Evolutionary conservation across 2,888 invertebrate species (phyloP), one percentile per base, ranked within the genome.

Genomic region (Heliconius ismenius): DNA sequence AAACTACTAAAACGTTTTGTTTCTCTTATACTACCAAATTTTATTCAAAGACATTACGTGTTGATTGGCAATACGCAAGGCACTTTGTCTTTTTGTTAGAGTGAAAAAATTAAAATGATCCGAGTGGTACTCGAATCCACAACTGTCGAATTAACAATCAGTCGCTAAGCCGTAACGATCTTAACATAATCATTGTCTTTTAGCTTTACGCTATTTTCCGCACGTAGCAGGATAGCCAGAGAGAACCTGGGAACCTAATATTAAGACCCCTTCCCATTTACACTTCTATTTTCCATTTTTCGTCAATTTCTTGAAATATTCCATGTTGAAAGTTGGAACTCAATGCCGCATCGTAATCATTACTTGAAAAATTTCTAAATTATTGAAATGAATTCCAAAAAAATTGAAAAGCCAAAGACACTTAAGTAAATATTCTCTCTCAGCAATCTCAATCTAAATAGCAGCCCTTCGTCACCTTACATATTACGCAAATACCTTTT

Each of bases 401-500:
- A 6, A n/a, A n/a, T n/a, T n/a, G n/a, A n/a, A n/a, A n/a, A n/a
- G n/a, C 28, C 24, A 54, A 69, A 7, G 21, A 21, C 0, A 26
- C 21, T 21, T 2, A 70, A 70, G 15, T 32, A n/a, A 70, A 24
- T 58, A 70, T 43, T 24, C 24, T 67, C 39, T n/a, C 11, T 39
- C 24, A 43, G 24, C 39, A 67, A 67, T 43, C 39, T 67, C 24
- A 24, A 70, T 54, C 70, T 70, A 58, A 70, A 70, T 58, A 58
- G 32, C 69, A 28, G 28, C 15, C n/a, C 15, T 32, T 36, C 58
- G 70, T 70, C 32, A 32, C 70, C 13, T 32, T 58, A 58, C 28
- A 58, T 32, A 69, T 70, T 70, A 58, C 70, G 70, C 70, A 70
- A 70, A 58, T 54, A 70, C 70, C 70, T 70, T 58, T 70, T 70